A percentile compares a stretch with the other conserved stretches of the same genome.
These are phyloP conservation scores for Selenia dentaria DNA, from an alignment of 2,888 invertebrate species.

Conservation along the genomic window DNA sequence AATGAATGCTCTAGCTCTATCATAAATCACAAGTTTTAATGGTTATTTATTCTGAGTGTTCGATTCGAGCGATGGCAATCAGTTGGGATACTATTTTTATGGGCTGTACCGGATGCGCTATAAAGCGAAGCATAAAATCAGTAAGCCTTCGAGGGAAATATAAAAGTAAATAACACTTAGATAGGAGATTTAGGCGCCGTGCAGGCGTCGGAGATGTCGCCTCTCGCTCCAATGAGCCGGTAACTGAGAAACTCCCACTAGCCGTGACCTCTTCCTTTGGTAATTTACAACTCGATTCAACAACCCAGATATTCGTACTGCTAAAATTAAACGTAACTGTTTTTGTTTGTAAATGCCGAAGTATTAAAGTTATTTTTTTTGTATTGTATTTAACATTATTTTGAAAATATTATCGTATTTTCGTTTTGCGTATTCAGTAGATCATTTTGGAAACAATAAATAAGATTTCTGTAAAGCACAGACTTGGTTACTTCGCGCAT, in stretches of 20 bases:
- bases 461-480: too few species aligned
- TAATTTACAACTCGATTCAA: conserved; percentile 35
- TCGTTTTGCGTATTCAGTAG: too few species aligned
- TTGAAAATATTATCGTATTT: too few species aligned
- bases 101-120: conserved; percentile 74
- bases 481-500: too few species aligned
- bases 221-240: conserved; percentile 50
- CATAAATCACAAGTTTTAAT: conserved; percentile 71
- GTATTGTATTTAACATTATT: too few species aligned
- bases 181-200: conserved; percentile 66
- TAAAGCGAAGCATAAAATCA: conserved; percentile 78
- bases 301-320: background rate
- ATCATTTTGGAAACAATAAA: too few species aligned
- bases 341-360: too few species aligned
- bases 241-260: conserved; percentile 44
- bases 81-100: conserved; percentile 76
- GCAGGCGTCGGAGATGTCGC: conserved; percentile 44
- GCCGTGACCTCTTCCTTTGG: conserved; percentile 53
- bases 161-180: conserved; percentile 79
- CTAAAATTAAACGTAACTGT: too few species aligned
- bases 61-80: conserved; percentile 73
- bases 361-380: too few species aligned
- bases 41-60: conserved; percentile 67
- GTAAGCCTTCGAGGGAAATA: conserved; percentile 72
- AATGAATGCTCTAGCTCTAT: conserved; percentile 49